Conservation (phyloP, 2,797 vertebrate species). For the Lutjanus campechanus region DNA sequence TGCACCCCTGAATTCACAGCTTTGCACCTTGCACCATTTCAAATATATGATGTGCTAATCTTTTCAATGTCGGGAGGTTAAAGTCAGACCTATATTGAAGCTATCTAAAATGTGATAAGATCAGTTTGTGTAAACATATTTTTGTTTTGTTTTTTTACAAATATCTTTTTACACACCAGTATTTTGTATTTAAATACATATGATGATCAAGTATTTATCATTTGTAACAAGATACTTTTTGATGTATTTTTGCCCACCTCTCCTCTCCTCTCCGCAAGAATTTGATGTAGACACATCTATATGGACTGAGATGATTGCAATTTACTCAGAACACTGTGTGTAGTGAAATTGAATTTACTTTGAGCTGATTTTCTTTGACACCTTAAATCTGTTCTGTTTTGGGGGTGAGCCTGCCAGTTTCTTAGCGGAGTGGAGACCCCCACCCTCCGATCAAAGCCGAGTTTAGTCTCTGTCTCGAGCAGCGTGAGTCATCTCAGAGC, state of each 20-base stretch:
- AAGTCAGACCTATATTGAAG: too few relatives aligned
- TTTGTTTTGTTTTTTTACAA: too few relatives aligned
- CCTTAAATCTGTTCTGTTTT: slow-evolving; percentile 83
- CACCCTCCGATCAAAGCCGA: slow-evolving; percentile 80
- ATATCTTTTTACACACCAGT: too few relatives aligned
- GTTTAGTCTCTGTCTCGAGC: slow-evolving; percentile 82
- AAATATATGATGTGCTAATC: too few relatives aligned
- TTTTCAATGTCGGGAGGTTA: too few relatives aligned
- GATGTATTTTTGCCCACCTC: neutral
- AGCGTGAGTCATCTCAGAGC: slow-evolving; percentile 82
- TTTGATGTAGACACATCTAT: slow-evolving; percentile 71
- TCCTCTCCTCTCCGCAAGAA: slow-evolving; percentile 15
- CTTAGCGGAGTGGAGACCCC: slow-evolving; percentile 79
- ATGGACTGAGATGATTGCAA: slow-evolving; percentile 74
- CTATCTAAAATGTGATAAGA: too few relatives aligned
- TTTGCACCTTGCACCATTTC: too few relatives aligned
- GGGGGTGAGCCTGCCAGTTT: slow-evolving; percentile 77
- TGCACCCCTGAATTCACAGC: too few relatives aligned
- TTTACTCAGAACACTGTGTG: slow-evolving; percentile 74
- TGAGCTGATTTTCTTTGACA: slow-evolving; percentile 83
- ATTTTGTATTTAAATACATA: too few relatives aligned
- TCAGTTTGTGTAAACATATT: too few relatives aligned
- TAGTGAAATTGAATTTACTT: slow-evolving; percentile 80
- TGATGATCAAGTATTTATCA: too few relatives aligned
- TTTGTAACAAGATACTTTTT: too few relatives aligned